Evolutionary conservation across 2,888 invertebrate species (phyloP).

Genomic region (Andrena chrysosceles): DNA sequence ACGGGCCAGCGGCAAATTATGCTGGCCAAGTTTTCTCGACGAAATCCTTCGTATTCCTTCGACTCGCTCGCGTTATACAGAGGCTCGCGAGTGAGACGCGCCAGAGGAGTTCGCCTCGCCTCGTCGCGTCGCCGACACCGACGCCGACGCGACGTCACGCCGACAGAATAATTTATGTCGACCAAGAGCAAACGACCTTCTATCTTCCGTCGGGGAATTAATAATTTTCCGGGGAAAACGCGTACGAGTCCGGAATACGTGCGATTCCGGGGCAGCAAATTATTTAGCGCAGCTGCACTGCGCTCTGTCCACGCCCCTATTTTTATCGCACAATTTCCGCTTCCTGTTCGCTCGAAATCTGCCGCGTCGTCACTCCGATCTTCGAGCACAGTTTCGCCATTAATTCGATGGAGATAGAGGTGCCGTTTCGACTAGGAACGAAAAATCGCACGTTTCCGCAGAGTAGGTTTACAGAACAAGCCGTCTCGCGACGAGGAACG

Average conservation of each 20-base stretch:
- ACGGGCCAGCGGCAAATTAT: constrained; percentile 15
- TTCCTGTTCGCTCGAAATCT: background rate
- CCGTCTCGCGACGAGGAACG: background rate
- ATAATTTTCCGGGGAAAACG: constrained; percentile 27
- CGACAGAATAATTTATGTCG: constrained; percentile 36
- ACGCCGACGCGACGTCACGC: constrained; percentile 9
- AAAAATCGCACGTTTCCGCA: background rate
- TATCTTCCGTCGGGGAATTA: constrained; percentile 1
- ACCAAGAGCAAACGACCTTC: constrained; percentile 13
- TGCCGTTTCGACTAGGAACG: background rate
- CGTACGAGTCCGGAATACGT: background rate
- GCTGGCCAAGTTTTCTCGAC: background rate
- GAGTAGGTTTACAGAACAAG: background rate
- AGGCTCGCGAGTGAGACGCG: background rate
- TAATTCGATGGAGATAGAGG: background rate
- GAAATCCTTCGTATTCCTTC: constrained; percentile 15
- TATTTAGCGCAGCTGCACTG: constrained; percentile 18
- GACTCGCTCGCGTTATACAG: background rate
- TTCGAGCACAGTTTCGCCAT: background rate
- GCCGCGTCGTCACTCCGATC: background rate
- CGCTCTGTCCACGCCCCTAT: background rate
- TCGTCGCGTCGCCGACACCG: no score
- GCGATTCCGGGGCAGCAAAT: constrained; percentile 12
- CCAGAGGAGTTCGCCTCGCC: background rate
- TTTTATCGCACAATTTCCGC: background rate